Conservation (phyloP, 2,888 invertebrate species). For the Palloptera scutellata region DNA sequence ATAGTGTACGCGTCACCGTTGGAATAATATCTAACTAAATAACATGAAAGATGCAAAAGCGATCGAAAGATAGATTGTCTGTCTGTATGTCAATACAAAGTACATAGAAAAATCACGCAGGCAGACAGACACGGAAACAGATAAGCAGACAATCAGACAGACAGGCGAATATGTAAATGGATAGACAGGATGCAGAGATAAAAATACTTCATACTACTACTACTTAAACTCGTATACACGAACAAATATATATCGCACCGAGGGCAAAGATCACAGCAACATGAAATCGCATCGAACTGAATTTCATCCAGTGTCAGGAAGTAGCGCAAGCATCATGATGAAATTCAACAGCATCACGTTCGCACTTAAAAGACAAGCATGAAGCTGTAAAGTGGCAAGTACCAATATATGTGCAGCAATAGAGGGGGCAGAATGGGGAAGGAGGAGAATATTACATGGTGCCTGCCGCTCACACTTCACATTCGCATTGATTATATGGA, state of each 20-base stretch:
- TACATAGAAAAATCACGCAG: background rate
- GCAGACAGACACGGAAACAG: conserved; percentile 17
- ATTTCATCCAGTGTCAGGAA: too few species aligned
- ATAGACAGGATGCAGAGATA: background rate
- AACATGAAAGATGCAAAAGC: background rate
- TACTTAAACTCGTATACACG: too few species aligned
- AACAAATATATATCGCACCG: too few species aligned
- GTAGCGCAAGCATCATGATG: too few species aligned
- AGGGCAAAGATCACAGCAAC: too few species aligned
- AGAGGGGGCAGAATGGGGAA: too few species aligned
- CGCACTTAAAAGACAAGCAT: conserved; percentile 8
- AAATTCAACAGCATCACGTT: conserved; percentile 21
- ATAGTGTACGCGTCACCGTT: background rate
- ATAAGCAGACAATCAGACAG: background rate
- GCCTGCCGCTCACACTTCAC: too few species aligned
- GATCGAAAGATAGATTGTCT: background rate
- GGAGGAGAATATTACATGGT: too few species aligned
- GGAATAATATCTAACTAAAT: background rate
- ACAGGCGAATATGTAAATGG: background rate
- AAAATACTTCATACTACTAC: too few species aligned
- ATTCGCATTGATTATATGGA: too few species aligned
- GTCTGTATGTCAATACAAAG: background rate
- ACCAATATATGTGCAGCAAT: too few species aligned
- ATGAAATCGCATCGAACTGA: too few species aligned
- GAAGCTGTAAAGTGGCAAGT: conserved; percentile 9